A percentile compares a stretch with the other conserved stretches of the same genome.
These are phyloP conservation scores for Volucella inanis DNA, from an alignment of 2,888 invertebrate genomes.

Conservation along the genomic window DNA sequence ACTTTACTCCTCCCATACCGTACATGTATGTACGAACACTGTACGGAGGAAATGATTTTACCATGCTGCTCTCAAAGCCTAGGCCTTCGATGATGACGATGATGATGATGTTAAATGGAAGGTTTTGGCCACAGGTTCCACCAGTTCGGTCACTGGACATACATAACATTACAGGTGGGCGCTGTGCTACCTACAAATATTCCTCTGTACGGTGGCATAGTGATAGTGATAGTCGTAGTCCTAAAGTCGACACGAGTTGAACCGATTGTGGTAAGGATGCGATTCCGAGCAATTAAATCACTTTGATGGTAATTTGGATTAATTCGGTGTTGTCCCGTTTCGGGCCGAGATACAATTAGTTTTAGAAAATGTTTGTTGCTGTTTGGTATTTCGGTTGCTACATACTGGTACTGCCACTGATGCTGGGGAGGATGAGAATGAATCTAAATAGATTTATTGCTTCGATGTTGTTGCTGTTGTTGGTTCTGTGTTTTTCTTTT, in stretches of 20 bases:
- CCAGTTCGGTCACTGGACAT: conserved; percentile 49
- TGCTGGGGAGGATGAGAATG: conserved; percentile 51
- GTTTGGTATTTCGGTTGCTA: conserved; percentile 69
- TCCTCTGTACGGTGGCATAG: not conserved
- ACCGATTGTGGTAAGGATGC: conserved; percentile 79
- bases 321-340: conserved; percentile 82
- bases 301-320: conserved; percentile 84
- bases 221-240: conserved; percentile 29
- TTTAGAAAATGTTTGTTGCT: conserved; percentile 76
- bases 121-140: conserved; percentile 70
- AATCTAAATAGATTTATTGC: conserved; percentile 70
- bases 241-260: conserved; percentile 56
- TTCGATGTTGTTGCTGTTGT: conserved; percentile 27
- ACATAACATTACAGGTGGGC: conserved; percentile 74
- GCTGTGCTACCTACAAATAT: not conserved
- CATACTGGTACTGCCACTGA: conserved; percentile 50
- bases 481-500: conserved; percentile 2
- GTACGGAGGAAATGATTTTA: conserved; percentile 21
- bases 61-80: not conserved
- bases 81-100: conserved; percentile 25
- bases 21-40: not conserved
- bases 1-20: conserved; percentile 41
- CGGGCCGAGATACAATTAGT: conserved; percentile 81
- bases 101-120: conserved; percentile 74
- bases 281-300: conserved; percentile 84